phyloP scores from a whole-genome alignment of 2,888 invertebrate genomes.

The Callimorpha dominula region DNA sequence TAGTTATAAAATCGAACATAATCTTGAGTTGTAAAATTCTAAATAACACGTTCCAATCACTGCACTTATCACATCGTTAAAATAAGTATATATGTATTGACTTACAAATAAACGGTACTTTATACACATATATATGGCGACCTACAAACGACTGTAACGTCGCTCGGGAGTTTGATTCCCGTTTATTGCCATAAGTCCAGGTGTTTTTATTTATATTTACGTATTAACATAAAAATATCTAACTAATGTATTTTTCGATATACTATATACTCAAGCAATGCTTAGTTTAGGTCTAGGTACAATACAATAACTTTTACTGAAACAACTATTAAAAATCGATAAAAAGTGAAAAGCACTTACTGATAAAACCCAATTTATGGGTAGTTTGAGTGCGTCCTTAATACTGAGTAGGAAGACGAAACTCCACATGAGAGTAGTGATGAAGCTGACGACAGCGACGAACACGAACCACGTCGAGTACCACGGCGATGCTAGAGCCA shows the following conservation, averaged over 20 bases:
- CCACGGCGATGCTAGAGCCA: slow-evolving; percentile 92
- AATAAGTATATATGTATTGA: background rate
- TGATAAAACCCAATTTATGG: slow-evolving; percentile 94
- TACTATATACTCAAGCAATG: background rate
- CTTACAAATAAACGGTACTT: background rate
- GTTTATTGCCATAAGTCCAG: background rate
- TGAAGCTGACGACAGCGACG: slow-evolving; percentile 93
- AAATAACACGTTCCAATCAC: no score
- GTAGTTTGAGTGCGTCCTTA: slow-evolving; percentile 91
- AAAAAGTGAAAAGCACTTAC: slow-evolving; percentile 82
- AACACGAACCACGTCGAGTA: slow-evolving; percentile 94
- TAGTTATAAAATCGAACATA: background rate
- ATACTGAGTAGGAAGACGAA: slow-evolving; percentile 93
- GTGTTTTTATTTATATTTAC: background rate
- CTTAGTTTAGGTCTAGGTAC: background rate
- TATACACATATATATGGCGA: background rate
- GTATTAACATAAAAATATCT: no score
- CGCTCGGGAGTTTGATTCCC: background rate
- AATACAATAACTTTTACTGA: no score
- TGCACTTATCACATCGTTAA: background rate
- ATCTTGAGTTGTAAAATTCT: background rate
- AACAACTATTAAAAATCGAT: background rate
- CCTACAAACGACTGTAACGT: background rate
- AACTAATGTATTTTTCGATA: background rate
- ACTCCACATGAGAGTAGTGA: slow-evolving; percentile 93